Conservation (phyloP, 2,797 vertebrate genomes). For the Halcyon badia region DNA sequence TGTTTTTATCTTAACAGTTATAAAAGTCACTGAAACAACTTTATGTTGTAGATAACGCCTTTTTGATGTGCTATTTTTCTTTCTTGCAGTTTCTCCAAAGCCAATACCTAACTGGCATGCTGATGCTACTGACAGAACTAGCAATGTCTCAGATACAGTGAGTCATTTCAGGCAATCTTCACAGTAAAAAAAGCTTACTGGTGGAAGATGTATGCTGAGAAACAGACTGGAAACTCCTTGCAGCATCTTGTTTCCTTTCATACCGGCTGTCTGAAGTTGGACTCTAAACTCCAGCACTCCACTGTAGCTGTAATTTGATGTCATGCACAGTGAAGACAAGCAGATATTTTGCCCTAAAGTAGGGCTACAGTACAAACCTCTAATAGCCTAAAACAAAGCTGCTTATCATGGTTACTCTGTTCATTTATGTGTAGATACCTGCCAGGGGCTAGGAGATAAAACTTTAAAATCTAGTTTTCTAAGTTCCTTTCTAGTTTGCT, state of each 20-base stretch:
- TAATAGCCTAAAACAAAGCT: not conserved
- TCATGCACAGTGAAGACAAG: not conserved
- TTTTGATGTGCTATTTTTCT: not conserved
- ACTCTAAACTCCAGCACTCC: not conserved
- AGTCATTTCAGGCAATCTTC: conserved; percentile 6
- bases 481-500: not conserved
- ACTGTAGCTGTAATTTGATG: not conserved
- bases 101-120: conserved; percentile 85
- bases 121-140: conserved; percentile 92
- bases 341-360: not conserved
- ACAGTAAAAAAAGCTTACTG: not conserved
- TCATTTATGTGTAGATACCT: not conserved
- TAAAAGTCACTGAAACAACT: not conserved
- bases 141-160: conserved; percentile 81
- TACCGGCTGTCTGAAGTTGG: not conserved
- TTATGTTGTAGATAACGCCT: not conserved
- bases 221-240: not conserved
- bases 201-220: not conserved
- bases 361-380: not conserved
- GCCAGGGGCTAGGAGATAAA: not conserved
- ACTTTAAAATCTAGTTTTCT: not conserved
- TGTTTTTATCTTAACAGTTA: not conserved
- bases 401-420: not conserved
- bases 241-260: not conserved
- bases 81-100: conserved; percentile 86